Evolutionary conservation across 2,888 invertebrate species (phyloP).

Genomic region (Eilema caniola): DNA sequence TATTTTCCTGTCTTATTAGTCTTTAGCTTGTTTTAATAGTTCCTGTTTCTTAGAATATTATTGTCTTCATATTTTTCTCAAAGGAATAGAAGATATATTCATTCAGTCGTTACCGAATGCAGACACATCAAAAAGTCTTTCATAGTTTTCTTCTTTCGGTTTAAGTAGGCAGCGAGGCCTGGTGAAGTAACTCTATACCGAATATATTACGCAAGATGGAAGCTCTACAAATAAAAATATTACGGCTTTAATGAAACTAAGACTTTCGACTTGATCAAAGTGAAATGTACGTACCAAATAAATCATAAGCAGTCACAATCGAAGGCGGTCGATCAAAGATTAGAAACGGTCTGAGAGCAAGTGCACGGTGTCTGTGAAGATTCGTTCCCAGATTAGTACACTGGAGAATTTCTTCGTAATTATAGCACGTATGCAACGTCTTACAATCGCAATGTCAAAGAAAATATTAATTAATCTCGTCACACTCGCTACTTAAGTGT

Average conservation of each 20-base stretch:
- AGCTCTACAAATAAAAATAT: slow-evolving; percentile 55
- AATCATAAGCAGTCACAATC: slow-evolving; percentile 60
- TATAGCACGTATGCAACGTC: slow-evolving; percentile 49
- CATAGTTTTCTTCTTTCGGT: slow-evolving; percentile 30
- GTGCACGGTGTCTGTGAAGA: slow-evolving; percentile 58
- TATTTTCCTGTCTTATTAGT: background rate
- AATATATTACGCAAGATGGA: slow-evolving; percentile 56
- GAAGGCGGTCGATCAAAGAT: slow-evolving; percentile 59
- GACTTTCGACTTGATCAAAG: slow-evolving; percentile 66
- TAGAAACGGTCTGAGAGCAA: slow-evolving; percentile 61
- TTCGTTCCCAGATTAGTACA: slow-evolving; percentile 57
- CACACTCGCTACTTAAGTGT: slow-evolving; percentile 52
- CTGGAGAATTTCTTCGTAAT: slow-evolving; percentile 60
- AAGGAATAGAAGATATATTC: slow-evolving; percentile 5
- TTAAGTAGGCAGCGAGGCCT: slow-evolving; percentile 32
- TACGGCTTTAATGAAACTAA: slow-evolving; percentile 60
- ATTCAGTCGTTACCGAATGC: slow-evolving; percentile 22
- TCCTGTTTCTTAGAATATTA: background rate
- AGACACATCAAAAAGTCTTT: slow-evolving; percentile 30
- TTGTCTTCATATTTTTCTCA: slow-evolving; percentile 24
- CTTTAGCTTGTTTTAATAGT: background rate
- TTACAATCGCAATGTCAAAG: slow-evolving; percentile 54
- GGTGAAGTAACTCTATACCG: slow-evolving; percentile 43
- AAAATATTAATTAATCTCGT: slow-evolving; percentile 55
- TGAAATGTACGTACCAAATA: slow-evolving; percentile 56